A percentile compares a stretch with the other conserved stretches of the same genome.
phyloP scores from a whole-genome alignment of 1,140 invertebrate genomes.

The Drosophila tropicalis region DNA sequence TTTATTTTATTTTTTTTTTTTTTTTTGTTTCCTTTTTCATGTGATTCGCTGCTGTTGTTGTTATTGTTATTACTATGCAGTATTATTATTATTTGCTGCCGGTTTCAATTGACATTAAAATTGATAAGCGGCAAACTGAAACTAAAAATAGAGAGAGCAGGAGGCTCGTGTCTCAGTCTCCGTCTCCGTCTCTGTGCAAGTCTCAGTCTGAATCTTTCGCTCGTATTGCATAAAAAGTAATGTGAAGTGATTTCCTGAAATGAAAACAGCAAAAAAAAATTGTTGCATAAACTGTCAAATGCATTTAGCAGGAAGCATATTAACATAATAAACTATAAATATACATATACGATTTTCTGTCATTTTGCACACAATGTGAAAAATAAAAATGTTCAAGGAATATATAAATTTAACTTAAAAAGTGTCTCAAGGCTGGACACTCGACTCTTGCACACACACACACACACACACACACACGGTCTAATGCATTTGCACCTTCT shows the following conservation, averaged over 20 bases:
- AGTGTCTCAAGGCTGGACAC: constrained; percentile 66
- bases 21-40: neutral
- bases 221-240: constrained; percentile 77
- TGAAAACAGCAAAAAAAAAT: constrained; percentile 4
- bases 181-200: neutral
- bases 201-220: constrained; percentile 24
- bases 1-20: constrained; percentile 1
- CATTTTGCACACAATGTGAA: neutral
- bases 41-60: constrained; percentile 22
- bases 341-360: constrained; percentile 1
- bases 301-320: constrained; percentile 63
- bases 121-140: constrained; percentile 66
- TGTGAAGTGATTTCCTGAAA: constrained; percentile 69
- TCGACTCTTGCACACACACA: constrained; percentile 39
- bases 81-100: constrained; percentile 38
- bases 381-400: constrained; percentile 31
- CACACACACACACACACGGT: constrained; percentile 24
- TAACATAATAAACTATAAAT: constrained; percentile 20
- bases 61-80: constrained; percentile 53
- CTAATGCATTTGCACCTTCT: constrained; percentile 13
- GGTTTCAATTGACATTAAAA: constrained; percentile 68
- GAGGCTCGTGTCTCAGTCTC: constrained; percentile 27
- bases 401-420: constrained; percentile 41
- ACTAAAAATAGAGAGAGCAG: constrained; percentile 49
- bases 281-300: constrained; percentile 73